Evolutionary conservation across 2,113 vertebrate species (phyloP).

Genomic region (Nesoenas mayeri): DNA sequence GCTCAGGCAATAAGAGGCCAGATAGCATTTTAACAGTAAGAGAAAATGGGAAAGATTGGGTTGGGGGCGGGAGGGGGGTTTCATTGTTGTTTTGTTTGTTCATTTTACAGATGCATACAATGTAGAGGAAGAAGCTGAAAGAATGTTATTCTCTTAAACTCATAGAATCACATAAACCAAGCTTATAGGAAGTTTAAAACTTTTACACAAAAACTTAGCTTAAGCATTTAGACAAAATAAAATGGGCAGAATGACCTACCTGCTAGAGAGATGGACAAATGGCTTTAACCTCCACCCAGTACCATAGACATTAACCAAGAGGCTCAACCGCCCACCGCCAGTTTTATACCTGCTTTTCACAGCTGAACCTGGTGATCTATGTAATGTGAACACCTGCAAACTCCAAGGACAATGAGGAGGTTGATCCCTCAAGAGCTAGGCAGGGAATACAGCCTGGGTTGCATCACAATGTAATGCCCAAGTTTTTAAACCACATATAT

Average conservation of each 20-base stretch:
- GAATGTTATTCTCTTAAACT: neutral
- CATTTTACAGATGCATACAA: neutral
- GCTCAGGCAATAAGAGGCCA: neutral
- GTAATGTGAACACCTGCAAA: neutral
- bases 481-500: neutral
- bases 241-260: accelerated
- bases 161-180: neutral
- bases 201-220: neutral
- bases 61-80: too few species aligned
- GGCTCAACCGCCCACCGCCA: accelerated
- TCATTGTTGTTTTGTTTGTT: too few species aligned
- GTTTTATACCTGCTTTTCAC: neutral
- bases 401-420: neutral
- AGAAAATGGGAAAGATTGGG: neutral
- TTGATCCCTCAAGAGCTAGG: neutral
- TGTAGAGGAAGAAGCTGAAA: neutral
- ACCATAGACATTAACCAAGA: neutral
- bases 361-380: neutral
- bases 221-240: neutral
- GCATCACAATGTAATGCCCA: neutral
- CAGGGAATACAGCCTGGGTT: neutral
- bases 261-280: neutral
- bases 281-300: too few species aligned
- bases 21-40: neutral
- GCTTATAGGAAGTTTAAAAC: neutral